Percentiles rank a stretch among this genome's conserved stretches.
Conservation (phyloP, 2,113 vertebrate species). For the Chaenogobius annularis region DNA sequence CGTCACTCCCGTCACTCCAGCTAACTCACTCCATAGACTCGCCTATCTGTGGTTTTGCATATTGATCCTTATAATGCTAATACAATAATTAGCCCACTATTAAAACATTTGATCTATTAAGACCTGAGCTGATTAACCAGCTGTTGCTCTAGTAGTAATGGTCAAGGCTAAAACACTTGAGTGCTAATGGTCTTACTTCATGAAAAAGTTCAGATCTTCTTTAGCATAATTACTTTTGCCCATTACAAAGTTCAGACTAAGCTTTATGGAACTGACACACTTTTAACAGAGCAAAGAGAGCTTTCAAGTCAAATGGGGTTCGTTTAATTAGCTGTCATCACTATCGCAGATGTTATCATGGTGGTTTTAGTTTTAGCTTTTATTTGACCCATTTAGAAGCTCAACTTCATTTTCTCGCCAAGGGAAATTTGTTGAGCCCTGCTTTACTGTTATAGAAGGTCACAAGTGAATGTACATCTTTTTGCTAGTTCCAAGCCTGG, state of each 20-base stretch:
- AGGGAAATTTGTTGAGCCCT: constrained; percentile 35
- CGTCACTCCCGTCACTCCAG: too few relatives aligned
- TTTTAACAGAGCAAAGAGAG: constrained; percentile 27
- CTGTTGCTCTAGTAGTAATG: too few relatives aligned
- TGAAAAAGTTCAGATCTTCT: constrained; percentile 12
- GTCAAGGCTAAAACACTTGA: too few relatives aligned
- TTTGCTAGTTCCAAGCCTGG: not conserved
- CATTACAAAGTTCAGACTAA: constrained; percentile 41
- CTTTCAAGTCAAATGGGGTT: constrained; percentile 40
- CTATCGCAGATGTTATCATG: not conserved
- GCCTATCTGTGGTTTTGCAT: too few relatives aligned
- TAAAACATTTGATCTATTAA: too few relatives aligned
- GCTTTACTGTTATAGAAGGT: constrained; percentile 4
- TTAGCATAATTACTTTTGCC: constrained; percentile 32
- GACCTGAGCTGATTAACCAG: too few relatives aligned
- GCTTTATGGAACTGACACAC: constrained; percentile 4
- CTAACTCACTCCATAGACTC: too few relatives aligned
- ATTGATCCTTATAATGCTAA: too few relatives aligned
- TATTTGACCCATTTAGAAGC: constrained; percentile 38
- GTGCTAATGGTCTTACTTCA: too few relatives aligned
- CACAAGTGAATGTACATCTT: not conserved
- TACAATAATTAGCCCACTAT: too few relatives aligned
- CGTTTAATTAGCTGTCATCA: constrained; percentile 31
- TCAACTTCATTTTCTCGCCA: not conserved
- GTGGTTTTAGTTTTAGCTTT: constrained; percentile 17